Conservation (phyloP, 1,140 invertebrate genomes). For the Brachionus paranguensis region DNA sequence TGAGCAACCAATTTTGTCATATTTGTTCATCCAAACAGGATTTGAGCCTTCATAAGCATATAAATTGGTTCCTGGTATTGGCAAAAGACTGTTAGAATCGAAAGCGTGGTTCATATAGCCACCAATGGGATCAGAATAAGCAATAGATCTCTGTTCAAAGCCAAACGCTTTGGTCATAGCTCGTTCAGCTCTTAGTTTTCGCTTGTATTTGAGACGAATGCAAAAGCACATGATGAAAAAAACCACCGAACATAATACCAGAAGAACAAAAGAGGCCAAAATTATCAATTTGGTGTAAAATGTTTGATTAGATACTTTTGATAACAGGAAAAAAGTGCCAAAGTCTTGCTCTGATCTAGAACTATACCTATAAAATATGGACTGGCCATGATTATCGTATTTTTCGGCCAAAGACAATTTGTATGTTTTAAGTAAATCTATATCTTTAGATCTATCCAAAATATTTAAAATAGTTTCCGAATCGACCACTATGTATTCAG, state of each 20-base stretch:
- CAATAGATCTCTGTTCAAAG: conserved; percentile 12
- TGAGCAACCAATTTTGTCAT: conserved; percentile 1
- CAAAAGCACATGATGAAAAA: neutral
- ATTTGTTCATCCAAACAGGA: conserved; percentile 34
- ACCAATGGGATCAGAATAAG: neutral
- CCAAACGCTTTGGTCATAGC: conserved; percentile 35
- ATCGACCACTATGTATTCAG: neutral
- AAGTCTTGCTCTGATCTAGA: neutral
- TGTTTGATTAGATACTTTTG: neutral
- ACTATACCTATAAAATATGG: neutral
- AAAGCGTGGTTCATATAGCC: conserved; percentile 23
- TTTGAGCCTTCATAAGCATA: conserved; percentile 35
- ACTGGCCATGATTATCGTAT: neutral
- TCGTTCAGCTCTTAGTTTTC: conserved; percentile 25
- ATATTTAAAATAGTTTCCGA: neutral
- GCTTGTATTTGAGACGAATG: conserved; percentile 2
- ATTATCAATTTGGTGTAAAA: neutral
- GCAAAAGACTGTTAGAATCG: conserved; percentile 28
- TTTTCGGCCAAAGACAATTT: conserved; percentile 29
- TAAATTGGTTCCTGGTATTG: conserved; percentile 36
- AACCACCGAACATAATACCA: neutral
- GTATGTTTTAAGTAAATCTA: conserved; percentile 4
- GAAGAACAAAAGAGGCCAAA: neutral
- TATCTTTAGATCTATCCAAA: conserved; percentile 8
- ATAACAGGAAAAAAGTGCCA: neutral